Conservation (phyloP, 1,140 invertebrate genomes). For the Drosophila pectinifera region DNA sequence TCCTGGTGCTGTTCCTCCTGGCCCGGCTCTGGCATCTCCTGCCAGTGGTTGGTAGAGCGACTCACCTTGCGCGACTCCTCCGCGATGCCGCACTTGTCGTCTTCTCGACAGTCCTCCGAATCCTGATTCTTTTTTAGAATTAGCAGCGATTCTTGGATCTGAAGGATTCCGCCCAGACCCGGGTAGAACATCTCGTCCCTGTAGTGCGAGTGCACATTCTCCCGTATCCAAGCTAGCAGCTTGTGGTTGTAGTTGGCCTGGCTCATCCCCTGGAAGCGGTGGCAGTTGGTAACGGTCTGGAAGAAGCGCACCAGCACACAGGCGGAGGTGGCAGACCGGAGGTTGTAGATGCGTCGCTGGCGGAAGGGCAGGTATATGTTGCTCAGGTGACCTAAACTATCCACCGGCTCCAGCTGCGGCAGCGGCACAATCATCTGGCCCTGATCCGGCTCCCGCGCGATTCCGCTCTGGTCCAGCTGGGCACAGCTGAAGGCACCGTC, state of each 20-base stretch:
- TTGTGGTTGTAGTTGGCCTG: constrained; percentile 58
- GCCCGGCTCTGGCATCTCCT: background rate
- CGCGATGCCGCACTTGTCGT: background rate
- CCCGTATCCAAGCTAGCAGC: constrained; percentile 69
- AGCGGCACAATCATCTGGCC: constrained; percentile 72
- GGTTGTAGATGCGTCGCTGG: constrained; percentile 70
- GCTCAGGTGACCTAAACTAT: constrained; percentile 52
- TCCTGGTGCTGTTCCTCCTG: background rate
- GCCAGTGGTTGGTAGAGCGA: constrained; percentile 19
- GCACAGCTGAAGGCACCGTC: constrained; percentile 59
- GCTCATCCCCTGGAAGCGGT: constrained; percentile 62
- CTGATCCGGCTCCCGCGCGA: constrained; percentile 20
- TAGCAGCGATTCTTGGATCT: constrained; percentile 59
- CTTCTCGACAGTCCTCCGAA: background rate
- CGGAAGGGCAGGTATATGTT: constrained; percentile 80
- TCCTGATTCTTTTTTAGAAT: background rate
- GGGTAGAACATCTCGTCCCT: constrained; percentile 79
- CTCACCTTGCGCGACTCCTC: constrained; percentile 22
- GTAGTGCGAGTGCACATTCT: constrained; percentile 66
- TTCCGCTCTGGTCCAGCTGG: constrained; percentile 46
- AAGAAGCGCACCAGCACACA: constrained; percentile 73
- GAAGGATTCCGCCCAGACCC: constrained; percentile 72
- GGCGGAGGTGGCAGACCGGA: constrained; percentile 57
- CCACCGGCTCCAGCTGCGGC: constrained; percentile 66
- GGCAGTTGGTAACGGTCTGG: constrained; percentile 61